phyloP scores from a whole-genome alignment of 2,797 vertebrate species.

The Thunnus albacares region DNA sequence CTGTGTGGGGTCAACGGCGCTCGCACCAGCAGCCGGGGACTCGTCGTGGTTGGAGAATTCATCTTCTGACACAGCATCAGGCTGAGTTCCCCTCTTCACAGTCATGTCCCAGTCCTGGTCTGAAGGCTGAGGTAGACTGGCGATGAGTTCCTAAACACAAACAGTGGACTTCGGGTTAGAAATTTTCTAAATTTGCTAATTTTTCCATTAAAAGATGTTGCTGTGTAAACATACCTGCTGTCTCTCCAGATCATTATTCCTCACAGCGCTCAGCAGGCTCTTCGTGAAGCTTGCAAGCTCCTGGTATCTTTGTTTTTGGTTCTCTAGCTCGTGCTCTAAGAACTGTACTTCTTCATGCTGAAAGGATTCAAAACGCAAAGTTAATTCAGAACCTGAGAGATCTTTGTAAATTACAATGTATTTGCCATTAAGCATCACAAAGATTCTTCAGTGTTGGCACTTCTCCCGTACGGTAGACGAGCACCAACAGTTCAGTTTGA shows the following conservation, averaged over 20 bases:
- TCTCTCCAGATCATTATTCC: slow-evolving; percentile 91
- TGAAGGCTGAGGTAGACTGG: slow-evolving; percentile 95
- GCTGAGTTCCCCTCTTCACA: slow-evolving; percentile 69
- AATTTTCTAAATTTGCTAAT: neutral
- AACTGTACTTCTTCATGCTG: slow-evolving; percentile 98
- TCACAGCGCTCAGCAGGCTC: slow-evolving; percentile 93
- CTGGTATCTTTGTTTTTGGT: slow-evolving; percentile 95
- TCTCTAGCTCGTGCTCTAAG: slow-evolving; percentile 94
- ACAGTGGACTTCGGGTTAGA: slow-evolving; percentile 23
- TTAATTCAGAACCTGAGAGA: slow-evolving; percentile 2
- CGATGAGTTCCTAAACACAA: slow-evolving; percentile 90
- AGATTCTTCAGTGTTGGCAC: neutral
- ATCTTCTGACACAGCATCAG: slow-evolving; percentile 50
- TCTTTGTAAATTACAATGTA: neutral
- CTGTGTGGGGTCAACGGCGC: slow-evolving; percentile 27
- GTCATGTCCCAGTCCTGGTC: slow-evolving; percentile 92
- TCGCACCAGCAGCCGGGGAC: slow-evolving; percentile 25
- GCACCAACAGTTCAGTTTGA: slow-evolving; percentile 6
- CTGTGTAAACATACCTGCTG: slow-evolving; percentile 88
- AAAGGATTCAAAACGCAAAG: slow-evolving; percentile 28
- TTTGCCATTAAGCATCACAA: neutral
- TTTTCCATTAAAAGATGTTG: neutral
- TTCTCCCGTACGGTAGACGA: neutral
- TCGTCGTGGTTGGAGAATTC: slow-evolving; percentile 47
- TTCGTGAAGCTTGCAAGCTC: slow-evolving; percentile 93